phyloP scores from a whole-genome alignment of 1,140 invertebrate genomes.

The Helicoverpa armigera region DNA sequence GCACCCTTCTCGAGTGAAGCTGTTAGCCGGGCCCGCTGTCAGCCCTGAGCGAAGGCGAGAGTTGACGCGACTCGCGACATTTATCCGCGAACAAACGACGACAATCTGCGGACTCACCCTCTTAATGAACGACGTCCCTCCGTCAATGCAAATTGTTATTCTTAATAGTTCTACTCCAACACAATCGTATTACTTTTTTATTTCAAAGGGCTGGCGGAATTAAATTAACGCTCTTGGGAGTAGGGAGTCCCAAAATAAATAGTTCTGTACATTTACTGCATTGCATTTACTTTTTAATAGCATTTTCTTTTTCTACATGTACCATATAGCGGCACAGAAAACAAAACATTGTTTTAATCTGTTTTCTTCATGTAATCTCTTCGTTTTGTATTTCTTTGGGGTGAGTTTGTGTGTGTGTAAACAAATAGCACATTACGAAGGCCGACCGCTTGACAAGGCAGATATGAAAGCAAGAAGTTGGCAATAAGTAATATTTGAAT shows the following conservation, averaged over 20 bases:
- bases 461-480: slow-evolving; percentile 22
- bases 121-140: slow-evolving; percentile 11
- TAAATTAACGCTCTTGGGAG: neutral
- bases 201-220: slow-evolving; percentile 25
- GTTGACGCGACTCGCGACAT: slow-evolving; percentile 26
- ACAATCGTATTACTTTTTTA: slow-evolving; percentile 20
- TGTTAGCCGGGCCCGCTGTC: neutral
- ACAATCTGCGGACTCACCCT: slow-evolving; percentile 45
- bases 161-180: slow-evolving; percentile 8
- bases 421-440: neutral
- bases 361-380: too few species aligned
- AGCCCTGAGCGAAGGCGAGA: slow-evolving; percentile 34
- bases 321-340: too few species aligned
- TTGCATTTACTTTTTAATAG: neutral
- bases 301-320: too few species aligned
- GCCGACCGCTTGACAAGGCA: neutral
- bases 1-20: neutral
- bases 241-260: neutral
- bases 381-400: too few species aligned
- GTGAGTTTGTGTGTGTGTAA: too few species aligned
- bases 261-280: neutral
- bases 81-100: slow-evolving; percentile 30
- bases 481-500: slow-evolving; percentile 44
- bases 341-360: too few species aligned
- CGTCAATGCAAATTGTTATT: slow-evolving; percentile 33